Evolutionary conservation across 2,113 vertebrate genomes (phyloP).

Genomic region (Conger conger): DNA sequence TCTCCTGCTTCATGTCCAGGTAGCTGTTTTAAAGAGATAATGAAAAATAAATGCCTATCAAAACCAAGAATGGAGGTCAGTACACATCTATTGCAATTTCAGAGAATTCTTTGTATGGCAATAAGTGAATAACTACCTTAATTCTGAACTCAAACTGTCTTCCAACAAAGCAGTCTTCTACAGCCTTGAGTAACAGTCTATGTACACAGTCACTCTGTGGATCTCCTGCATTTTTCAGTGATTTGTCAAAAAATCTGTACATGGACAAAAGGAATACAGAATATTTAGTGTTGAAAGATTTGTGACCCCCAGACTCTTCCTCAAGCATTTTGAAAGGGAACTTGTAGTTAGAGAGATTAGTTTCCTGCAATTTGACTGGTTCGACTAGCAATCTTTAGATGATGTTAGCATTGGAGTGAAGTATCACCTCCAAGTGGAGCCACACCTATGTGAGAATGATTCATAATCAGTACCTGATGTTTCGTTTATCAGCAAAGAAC

Average conservation of each 20-base stretch:
- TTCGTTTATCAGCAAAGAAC: background rate
- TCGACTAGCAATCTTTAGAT: background rate
- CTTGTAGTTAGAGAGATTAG: background rate
- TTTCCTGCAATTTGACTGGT: background rate
- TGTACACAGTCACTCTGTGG: constrained; percentile 42
- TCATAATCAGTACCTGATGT: background rate
- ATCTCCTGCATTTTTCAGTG: constrained; percentile 52
- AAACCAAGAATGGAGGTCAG: background rate
- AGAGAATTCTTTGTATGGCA: background rate
- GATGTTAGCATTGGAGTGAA: background rate
- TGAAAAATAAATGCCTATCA: background rate
- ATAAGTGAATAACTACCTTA: constrained; percentile 61
- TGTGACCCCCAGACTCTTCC: background rate
- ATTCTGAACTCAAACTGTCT: constrained; percentile 79
- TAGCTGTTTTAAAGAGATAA: constrained; percentile 53
- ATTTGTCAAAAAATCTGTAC: constrained; percentile 43
- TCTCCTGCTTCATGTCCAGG: constrained; percentile 44
- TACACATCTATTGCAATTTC: background rate
- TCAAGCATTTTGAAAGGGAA: background rate
- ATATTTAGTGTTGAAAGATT: background rate
- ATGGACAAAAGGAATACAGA: background rate
- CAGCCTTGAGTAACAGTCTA: constrained; percentile 66
- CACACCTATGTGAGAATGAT: background rate
- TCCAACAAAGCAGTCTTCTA: constrained; percentile 77
- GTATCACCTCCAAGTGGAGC: background rate